Conservation (phyloP, 2,113 vertebrate species). For the Oxygymnocypris stewartii region DNA sequence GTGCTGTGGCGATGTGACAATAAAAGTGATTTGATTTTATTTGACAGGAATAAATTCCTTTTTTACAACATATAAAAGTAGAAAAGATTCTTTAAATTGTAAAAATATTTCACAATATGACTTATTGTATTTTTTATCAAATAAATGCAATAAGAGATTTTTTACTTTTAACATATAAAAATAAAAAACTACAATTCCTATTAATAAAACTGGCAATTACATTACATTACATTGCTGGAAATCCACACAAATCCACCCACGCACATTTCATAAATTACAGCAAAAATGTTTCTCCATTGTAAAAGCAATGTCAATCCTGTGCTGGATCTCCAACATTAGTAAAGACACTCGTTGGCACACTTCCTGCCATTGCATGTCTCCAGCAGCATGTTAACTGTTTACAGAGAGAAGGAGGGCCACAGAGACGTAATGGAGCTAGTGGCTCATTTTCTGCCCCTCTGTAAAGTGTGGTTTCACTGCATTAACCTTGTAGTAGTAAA, state of each 20-base stretch:
- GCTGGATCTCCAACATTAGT: neutral
- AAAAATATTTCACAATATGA: too few relatives aligned
- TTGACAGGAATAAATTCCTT: neutral
- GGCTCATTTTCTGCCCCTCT: neutral
- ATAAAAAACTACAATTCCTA: neutral
- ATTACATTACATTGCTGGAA: neutral
- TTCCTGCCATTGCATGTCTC: neutral
- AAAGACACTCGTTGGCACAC: neutral
- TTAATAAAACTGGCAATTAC: neutral
- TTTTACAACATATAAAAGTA: neutral
- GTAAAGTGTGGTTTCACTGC: neutral
- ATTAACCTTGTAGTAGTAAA: neutral
- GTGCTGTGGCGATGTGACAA: too few relatives aligned
- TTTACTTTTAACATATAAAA: too few relatives aligned
- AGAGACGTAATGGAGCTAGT: neutral
- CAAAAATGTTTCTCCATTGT: neutral
- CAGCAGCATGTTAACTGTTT: neutral
- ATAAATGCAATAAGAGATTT: neutral
- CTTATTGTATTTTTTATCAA: too few relatives aligned
- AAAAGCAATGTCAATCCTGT: neutral
- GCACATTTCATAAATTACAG: neutral
- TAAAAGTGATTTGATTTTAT: too few relatives aligned
- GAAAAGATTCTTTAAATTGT: too few relatives aligned
- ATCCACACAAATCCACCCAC: neutral
- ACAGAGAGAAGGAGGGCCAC: neutral